phyloP scores from a whole-genome alignment of 2,113 vertebrate genomes.

The Otocyon megalotis region DNA sequence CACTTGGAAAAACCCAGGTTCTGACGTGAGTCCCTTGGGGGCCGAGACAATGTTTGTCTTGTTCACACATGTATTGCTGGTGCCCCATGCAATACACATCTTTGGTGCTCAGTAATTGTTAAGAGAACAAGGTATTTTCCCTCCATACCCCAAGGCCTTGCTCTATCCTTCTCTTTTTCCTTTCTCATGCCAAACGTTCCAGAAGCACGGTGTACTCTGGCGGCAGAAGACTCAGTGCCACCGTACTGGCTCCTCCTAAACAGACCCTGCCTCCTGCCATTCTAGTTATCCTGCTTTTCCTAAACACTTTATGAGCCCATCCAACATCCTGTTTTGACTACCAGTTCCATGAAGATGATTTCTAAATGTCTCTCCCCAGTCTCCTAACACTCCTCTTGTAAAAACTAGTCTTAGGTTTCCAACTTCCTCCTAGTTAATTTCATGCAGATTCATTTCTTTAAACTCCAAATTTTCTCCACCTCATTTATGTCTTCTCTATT shows the following conservation, averaged over 20 bases:
- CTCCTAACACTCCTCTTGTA: neutral
- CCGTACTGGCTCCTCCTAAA: neutral
- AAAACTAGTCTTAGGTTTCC: conserved; percentile 16
- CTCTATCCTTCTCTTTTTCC: neutral
- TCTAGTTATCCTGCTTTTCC: neutral
- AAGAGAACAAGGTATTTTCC: neutral
- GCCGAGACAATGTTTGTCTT: neutral
- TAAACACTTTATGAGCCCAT: neutral
- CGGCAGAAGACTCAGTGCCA: neutral
- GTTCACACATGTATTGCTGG: neutral
- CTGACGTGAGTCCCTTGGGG: neutral
- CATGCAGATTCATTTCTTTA: neutral
- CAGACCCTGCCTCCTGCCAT: neutral
- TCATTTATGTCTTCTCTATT: conserved; percentile 16
- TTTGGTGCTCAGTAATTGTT: neutral
- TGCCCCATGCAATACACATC: neutral
- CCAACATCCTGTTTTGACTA: neutral
- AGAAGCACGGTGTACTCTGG: neutral
- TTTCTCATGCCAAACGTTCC: neutral
- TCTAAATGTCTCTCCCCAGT: neutral
- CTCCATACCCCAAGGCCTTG: neutral
- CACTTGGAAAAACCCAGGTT: conserved; percentile 31
- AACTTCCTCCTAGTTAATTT: neutral
- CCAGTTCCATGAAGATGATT: neutral
- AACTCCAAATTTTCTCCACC: neutral